Percentiles rank a stretch among this genome's conserved stretches.
Evolutionary conservation across 2,888 invertebrate species (phyloP).

Genomic region (Biston betularia): DNA sequence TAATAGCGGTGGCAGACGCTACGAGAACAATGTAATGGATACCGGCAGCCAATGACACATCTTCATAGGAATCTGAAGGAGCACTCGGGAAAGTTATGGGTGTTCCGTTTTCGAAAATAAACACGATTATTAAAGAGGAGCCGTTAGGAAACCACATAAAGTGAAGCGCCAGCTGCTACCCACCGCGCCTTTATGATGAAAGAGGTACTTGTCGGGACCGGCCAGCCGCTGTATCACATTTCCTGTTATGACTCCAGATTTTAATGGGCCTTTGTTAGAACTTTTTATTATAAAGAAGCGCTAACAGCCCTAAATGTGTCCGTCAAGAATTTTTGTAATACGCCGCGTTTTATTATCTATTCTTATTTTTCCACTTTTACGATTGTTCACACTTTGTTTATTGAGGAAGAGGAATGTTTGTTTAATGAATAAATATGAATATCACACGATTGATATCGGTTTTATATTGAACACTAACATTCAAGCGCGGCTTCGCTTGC

Average conservation of each 20-base stretch:
- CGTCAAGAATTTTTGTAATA: conserved; percentile 63
- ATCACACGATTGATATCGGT: conserved; percentile 30
- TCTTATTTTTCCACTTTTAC: conserved; percentile 60
- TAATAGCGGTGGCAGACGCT: conserved; percentile 46
- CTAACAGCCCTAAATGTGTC: conserved; percentile 72
- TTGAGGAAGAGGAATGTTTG: conserved; percentile 47
- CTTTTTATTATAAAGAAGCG: conserved; percentile 75
- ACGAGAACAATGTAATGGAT: conserved; percentile 47
- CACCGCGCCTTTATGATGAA: conserved; percentile 81
- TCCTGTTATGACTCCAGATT: conserved; percentile 85
- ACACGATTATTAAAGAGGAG: conserved; percentile 83
- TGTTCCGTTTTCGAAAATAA: conserved; percentile 81
- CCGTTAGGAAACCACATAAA: conserved; percentile 81
- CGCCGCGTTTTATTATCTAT: conserved; percentile 65
- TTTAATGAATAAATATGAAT: conserved; percentile 24
- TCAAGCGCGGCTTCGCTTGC: too few relatives aligned
- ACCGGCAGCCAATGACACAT: conserved; percentile 60
- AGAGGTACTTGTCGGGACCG: conserved; percentile 72
- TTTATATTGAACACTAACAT: conserved; percentile 1
- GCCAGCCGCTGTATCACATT: conserved; percentile 79
- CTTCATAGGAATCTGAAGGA: conserved; percentile 65
- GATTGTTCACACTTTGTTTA: conserved; percentile 62
- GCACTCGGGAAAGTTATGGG: conserved; percentile 61
- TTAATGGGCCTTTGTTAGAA: conserved; percentile 78
- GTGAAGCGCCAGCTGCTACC: conserved; percentile 79